phyloP scores from a whole-genome alignment of 1,140 invertebrate genomes.

The Ceratitis capitata region DNA sequence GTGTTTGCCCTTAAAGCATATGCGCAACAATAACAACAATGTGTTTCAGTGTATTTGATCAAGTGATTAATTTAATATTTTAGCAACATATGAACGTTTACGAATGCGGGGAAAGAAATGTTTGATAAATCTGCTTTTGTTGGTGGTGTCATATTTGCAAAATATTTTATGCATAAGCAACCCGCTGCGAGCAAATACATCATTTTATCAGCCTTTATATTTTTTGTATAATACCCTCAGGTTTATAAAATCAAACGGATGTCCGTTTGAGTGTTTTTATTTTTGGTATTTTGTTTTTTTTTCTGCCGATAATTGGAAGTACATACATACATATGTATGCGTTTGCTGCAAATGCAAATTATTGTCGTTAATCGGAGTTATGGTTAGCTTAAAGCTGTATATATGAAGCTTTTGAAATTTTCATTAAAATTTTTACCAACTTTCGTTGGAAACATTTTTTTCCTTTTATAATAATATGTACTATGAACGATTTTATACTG shows the following conservation, averaged over 20 bases:
- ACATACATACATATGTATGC: not conserved
- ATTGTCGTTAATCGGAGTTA: too few relatives aligned
- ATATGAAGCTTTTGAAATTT: too few relatives aligned
- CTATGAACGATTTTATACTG: too few relatives aligned
- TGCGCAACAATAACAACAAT: not conserved
- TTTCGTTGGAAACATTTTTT: too few relatives aligned
- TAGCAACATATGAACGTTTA: not conserved
- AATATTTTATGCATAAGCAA: not conserved
- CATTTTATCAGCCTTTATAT: not conserved
- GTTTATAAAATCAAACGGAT: not conserved
- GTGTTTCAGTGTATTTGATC: conserved; percentile 19
- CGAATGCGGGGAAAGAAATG: not conserved
- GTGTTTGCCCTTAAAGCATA: too few relatives aligned
- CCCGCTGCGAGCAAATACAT: not conserved
- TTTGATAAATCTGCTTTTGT: not conserved
- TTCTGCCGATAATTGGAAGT: not conserved
- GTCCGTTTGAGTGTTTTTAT: too few relatives aligned
- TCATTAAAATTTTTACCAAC: too few relatives aligned
- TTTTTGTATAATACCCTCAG: not conserved
- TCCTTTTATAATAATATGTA: too few relatives aligned
- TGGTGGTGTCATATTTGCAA: not conserved
- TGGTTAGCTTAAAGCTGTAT: too few relatives aligned
- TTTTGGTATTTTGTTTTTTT: not conserved
- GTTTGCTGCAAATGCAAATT: too few relatives aligned
- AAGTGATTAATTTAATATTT: conserved; percentile 18